Base-by-base conservation (phyloP, 2,113 vertebrate species). In the Pitta sordida region DNA sequence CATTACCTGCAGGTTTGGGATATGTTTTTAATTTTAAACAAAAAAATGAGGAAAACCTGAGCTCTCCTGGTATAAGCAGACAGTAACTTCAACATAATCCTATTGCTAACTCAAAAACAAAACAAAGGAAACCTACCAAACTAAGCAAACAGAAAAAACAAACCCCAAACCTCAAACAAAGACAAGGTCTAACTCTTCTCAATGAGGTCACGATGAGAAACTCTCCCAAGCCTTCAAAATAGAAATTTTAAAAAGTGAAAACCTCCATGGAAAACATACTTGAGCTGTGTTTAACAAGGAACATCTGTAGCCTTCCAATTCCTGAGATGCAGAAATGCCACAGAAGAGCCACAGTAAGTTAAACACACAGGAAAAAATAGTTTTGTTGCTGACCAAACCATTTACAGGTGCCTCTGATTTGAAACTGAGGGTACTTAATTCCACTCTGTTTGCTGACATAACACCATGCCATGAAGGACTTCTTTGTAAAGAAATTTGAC, bases 401-500 rank as follows among this genome's bases (percentile, higher is more conserved):
- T 22, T 65, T 65, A 87, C 94, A 97, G 95, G 94, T 96, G 87
- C 74, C 89, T 59, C 43, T 75, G 81, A 90, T 84, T 90, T 82
- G 90, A 91, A 86, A 37, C 43, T 44, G n/a, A 76, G 68, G 41
- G 69, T 34, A 55, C 37, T 16, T 55, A 94, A 73, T 26, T 11
- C n/a, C 6, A 16, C 59, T 82, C 67, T 68, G 51, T 83, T 91
- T 94, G 91, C 92, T 91, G 86, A 95, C 58, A 78, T 37, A 93
- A 94, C 83, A 95, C 20, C 74, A 34, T 9, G 12, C 59, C 9
- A 13, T 64, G 91, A 96, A 96, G 41, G 80, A 62, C 30, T 82
- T 79, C 94, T 97, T 90, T 96, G 89, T 75, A 81, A 89, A 75
- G 39, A 34, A 19, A 84, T 76, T 60, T 88, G 81, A 52, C 71